Evolutionary conservation across 2,888 invertebrate species (phyloP).

Genomic region (Nemotelus nigrinus): DNA sequence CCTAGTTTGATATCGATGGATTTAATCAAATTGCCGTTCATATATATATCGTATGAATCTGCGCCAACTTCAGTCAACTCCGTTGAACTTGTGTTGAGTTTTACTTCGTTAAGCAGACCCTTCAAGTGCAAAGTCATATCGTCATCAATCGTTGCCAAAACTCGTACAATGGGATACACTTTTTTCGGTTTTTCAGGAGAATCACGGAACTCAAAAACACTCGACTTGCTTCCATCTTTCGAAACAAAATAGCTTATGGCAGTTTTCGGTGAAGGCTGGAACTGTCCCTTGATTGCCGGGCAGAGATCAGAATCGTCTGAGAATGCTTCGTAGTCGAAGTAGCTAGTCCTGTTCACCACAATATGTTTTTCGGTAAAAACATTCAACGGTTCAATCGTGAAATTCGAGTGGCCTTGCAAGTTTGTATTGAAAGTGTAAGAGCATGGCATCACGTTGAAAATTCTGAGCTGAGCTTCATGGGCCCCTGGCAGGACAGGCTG

Average conservation of each 20-base stretch:
- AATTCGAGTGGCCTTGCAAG: conserved; percentile 50
- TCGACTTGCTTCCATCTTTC: conserved; percentile 47
- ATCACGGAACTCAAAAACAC: conserved; percentile 58
- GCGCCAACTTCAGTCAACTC: conserved; percentile 53
- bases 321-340: conserved; percentile 63
- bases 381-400: conserved; percentile 59
- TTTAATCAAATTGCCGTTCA: conserved; percentile 61
- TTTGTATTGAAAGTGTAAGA: conserved; percentile 64
- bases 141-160: conserved; percentile 57
- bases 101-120: not conserved
- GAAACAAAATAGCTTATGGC: conserved; percentile 59
- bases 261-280: conserved; percentile 56
- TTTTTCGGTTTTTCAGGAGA: conserved; percentile 56
- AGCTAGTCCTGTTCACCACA: conserved; percentile 54
- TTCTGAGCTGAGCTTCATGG: conserved; percentile 72
- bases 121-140: conserved; percentile 51
- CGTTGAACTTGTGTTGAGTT: conserved; percentile 39
- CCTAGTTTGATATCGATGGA: conserved; percentile 68
- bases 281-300: conserved; percentile 52
- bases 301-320: conserved; percentile 53
- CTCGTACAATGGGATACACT: conserved; percentile 61
- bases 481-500: conserved; percentile 69
- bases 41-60: conserved; percentile 63
- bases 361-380: conserved; percentile 66
- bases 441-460: conserved; percentile 76